Percentiles rank a stretch among this genome's conserved stretches.
These are phyloP conservation scores for Selenia dentaria DNA, from an alignment of 2,888 invertebrate genomes.

Conservation along the genomic window DNA sequence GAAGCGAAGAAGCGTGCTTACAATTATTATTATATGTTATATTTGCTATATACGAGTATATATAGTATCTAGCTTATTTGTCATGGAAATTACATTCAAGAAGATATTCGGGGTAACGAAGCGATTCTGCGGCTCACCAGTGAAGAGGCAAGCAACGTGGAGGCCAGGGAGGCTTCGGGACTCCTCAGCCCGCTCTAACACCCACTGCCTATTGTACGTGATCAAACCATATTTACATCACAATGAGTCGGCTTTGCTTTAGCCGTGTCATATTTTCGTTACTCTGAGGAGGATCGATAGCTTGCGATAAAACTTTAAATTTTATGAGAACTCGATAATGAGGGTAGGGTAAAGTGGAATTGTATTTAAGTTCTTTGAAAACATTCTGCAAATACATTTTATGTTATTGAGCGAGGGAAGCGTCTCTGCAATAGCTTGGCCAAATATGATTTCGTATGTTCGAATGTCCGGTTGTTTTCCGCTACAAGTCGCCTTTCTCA, in stretches of 20 bases:
- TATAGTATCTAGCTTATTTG: conserved; percentile 20
- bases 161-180: conserved; percentile 51
- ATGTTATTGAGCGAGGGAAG: too few species aligned
- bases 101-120: conserved; percentile 37
- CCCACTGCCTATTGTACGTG: conserved; percentile 73
- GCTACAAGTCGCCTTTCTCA: too few species aligned
- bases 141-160: conserved; percentile 36
- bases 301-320: conserved; percentile 22
- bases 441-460: too few species aligned
- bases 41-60: too few species aligned
- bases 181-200: conserved; percentile 64
- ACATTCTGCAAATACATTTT: too few species aligned
- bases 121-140: conserved; percentile 45
- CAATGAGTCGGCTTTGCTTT: conserved; percentile 71
- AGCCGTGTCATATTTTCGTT: conserved; percentile 58
- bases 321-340: conserved; percentile 18
- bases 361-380: too few species aligned
- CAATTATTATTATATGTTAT: conserved; percentile 8
- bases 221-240: conserved; percentile 79
- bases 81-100: conserved; percentile 16
- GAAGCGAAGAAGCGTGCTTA: conserved; percentile 3
- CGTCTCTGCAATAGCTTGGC: too few species aligned
- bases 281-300: conserved; percentile 19
- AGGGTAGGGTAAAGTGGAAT: background rate
- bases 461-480: too few species aligned